Conservation (phyloP, 2,888 invertebrate species). For the Oligia fasciuncula region DNA sequence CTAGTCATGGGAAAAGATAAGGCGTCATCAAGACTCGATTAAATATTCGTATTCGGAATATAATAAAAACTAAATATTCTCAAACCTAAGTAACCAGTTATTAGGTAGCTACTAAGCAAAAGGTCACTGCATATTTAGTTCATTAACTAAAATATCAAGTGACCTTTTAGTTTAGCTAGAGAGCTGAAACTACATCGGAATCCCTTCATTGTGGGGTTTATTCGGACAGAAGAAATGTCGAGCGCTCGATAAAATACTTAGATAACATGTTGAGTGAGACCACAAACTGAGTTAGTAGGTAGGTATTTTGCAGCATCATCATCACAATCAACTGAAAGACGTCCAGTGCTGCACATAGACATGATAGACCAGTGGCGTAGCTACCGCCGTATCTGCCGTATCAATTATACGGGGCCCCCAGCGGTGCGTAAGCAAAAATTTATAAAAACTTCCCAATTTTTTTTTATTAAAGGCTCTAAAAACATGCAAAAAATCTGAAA, state of each 20-base stretch:
- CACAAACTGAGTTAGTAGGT: background rate
- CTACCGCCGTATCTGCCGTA: too few species aligned
- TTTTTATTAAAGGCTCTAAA: too few species aligned
- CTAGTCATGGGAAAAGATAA: background rate
- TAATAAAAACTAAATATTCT: background rate
- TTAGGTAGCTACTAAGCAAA: conserved; percentile 16
- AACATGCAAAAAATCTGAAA: too few species aligned
- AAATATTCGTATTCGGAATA: background rate
- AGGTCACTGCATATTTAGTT: conserved; percentile 47
- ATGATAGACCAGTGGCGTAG: background rate
- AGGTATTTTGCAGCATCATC: background rate
- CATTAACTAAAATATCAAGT: conserved; percentile 42
- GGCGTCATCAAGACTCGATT: too few species aligned
- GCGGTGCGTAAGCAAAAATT: too few species aligned
- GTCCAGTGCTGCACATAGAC: background rate
- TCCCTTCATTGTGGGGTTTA: conserved; percentile 24
- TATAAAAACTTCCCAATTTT: too few species aligned
- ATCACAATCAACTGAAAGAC: background rate
- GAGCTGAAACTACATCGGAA: conserved; percentile 40
- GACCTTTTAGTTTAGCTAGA: conserved; percentile 49
- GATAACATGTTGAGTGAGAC: background rate
- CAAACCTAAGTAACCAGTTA: conserved; percentile 8
- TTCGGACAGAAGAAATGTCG: conserved; percentile 18
- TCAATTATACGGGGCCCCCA: too few species aligned
- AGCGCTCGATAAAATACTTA: conserved; percentile 23